These are phyloP conservation scores for Platorchestia sp. DNA, from an alignment of 1,140 invertebrate genomes.

Conservation along the genomic window DNA sequence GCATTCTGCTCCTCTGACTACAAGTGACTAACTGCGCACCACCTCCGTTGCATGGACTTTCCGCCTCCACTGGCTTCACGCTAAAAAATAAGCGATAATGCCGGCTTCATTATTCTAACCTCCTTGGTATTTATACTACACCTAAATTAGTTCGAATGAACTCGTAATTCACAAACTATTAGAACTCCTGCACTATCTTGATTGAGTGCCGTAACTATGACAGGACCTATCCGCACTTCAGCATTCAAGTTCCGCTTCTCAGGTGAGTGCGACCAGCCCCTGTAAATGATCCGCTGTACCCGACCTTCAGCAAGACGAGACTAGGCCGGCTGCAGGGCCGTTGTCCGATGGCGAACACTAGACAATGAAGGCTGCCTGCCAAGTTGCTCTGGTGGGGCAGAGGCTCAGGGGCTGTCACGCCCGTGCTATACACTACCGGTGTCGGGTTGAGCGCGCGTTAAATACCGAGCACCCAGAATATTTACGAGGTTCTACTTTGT, in stretches of 20 bases:
- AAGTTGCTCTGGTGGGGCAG: neutral
- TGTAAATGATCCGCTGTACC: neutral
- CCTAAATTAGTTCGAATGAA: too few relatives aligned
- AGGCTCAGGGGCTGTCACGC: neutral
- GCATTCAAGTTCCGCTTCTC: neutral
- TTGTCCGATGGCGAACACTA: neutral
- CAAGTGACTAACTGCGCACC: too few relatives aligned
- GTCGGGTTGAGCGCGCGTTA: neutral
- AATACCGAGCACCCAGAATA: neutral
- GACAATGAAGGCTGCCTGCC: neutral
- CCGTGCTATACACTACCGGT: neutral
- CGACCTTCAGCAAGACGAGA: neutral
- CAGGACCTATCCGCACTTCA: neutral
- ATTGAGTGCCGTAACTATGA: too few relatives aligned
- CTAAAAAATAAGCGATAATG: too few relatives aligned
- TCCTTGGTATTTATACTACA: too few relatives aligned
- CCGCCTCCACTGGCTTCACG: too few relatives aligned
- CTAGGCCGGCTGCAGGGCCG: neutral
- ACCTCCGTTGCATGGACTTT: too few relatives aligned
- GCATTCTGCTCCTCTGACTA: too few relatives aligned
- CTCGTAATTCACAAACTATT: too few relatives aligned
- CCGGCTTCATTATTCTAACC: too few relatives aligned
- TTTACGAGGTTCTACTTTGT: neutral
- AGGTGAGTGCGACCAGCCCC: neutral
- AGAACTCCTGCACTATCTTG: too few relatives aligned